Evolutionary conservation across 2,113 vertebrate species (phyloP).

Genomic region (Elephantulus edwardii): DNA sequence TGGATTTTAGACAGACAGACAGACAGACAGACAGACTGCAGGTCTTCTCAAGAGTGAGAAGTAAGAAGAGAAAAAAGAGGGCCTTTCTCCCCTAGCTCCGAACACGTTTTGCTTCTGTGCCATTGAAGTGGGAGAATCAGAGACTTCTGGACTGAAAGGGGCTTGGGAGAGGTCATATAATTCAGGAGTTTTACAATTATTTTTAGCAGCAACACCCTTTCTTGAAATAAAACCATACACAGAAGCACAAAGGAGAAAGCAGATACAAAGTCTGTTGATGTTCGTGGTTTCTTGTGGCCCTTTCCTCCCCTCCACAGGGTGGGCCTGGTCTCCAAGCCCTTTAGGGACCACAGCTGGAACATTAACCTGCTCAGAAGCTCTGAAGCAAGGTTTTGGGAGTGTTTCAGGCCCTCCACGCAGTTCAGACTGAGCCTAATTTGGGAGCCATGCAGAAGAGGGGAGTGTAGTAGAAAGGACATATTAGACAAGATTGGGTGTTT

Average conservation of each 20-base stretch:
- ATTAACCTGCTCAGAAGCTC: background rate
- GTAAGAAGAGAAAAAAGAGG: background rate
- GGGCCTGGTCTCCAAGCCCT: background rate
- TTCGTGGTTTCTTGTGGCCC: accelerated
- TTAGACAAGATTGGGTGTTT: too few species aligned
- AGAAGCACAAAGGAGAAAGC: background rate
- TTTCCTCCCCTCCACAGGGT: background rate
- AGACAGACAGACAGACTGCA: background rate
- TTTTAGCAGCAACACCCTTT: slow-evolving; percentile 63
- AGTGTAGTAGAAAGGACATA: background rate
- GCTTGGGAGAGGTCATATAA: slow-evolving; percentile 51
- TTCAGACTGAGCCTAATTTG: background rate
- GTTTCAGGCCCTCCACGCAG: background rate
- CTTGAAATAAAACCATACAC: slow-evolving; percentile 23
- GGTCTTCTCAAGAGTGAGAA: background rate
- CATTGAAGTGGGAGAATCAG: slow-evolving; percentile 29
- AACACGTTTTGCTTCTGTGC: slow-evolving; percentile 6
- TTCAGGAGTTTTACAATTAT: slow-evolving; percentile 60
- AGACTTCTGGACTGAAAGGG: slow-evolving; percentile 36
- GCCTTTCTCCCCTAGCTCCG: background rate
- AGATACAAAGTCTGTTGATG: background rate
- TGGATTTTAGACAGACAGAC: background rate
- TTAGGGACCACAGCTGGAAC: background rate
- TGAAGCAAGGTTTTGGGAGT: background rate
- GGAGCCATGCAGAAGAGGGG: background rate